A percentile compares a stretch with the other conserved stretches of the same genome.
These are phyloP conservation scores for Lepidothrix coronata DNA, from an alignment of 2,113 vertebrate genomes.

Conservation along the genomic window DNA sequence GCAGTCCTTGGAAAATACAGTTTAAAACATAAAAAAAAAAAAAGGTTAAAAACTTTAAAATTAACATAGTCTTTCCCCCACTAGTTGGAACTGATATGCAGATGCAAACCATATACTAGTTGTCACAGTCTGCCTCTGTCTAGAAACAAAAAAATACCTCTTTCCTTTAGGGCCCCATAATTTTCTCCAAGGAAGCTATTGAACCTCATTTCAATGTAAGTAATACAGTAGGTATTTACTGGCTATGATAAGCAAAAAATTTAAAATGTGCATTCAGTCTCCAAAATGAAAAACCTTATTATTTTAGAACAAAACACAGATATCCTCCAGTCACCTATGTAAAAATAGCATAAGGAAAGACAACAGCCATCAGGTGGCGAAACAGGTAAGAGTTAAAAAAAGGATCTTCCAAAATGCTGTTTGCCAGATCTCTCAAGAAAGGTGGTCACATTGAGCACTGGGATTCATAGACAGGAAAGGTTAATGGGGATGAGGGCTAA, in stretches of 20 bases:
- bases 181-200: neutral
- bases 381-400: neutral
- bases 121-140: neutral
- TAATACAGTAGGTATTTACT: neutral
- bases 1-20: neutral
- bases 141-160: neutral
- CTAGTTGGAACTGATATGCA: neutral
- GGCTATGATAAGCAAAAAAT: neutral
- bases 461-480: neutral
- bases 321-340: neutral
- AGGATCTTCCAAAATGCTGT: neutral
- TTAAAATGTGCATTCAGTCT: neutral
- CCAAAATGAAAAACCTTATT: neutral
- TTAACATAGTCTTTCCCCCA: neutral
- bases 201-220: neutral
- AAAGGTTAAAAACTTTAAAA: neutral
- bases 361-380: neutral
- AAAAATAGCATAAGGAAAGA: neutral
- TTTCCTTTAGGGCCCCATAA: neutral
- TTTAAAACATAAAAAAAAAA: neutral
- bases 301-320: neutral
- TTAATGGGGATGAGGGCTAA: neutral
- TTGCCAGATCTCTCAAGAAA: neutral
- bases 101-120: neutral
- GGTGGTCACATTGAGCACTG: neutral